Evolutionary conservation across 2,113 vertebrate genomes (phyloP).

Genomic region (Xenotilapia longispinis): DNA sequence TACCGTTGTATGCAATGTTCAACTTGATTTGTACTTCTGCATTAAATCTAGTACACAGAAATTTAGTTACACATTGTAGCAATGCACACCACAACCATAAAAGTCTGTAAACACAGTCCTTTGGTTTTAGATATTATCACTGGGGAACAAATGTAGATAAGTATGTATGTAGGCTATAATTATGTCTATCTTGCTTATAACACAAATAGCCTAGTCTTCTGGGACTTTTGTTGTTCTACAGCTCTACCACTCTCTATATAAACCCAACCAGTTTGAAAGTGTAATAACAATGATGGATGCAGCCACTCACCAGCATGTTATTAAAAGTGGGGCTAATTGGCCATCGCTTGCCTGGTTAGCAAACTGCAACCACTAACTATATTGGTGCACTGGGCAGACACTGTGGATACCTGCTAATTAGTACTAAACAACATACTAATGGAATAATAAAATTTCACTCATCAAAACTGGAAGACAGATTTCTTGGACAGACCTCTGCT

Average conservation of each 20-base stretch:
- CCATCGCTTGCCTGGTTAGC: not conserved
- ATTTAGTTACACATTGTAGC: not conserved
- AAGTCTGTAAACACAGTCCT: not conserved
- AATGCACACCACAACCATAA: not conserved
- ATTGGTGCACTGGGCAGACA: not conserved
- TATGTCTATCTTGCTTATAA: not conserved
- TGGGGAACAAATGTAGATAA: not conserved
- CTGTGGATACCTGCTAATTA: not conserved
- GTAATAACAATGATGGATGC: not conserved
- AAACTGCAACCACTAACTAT: not conserved
- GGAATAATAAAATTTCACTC: not conserved
- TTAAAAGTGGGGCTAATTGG: not conserved
- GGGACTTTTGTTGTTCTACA: not conserved
- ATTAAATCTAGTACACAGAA: not conserved
- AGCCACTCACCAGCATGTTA: not conserved
- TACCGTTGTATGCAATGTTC: not conserved
- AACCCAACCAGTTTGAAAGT: not conserved
- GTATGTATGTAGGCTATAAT: not conserved
- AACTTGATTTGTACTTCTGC: not conserved
- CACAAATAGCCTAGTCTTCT: not conserved
- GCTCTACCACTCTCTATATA: not conserved
- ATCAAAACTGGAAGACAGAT: not conserved
- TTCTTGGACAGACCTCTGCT: not conserved
- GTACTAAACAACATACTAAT: not conserved
- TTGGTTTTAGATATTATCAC: not conserved